Conservation (phyloP, 2,888 invertebrate genomes). For the Steromphala cineraria region DNA sequence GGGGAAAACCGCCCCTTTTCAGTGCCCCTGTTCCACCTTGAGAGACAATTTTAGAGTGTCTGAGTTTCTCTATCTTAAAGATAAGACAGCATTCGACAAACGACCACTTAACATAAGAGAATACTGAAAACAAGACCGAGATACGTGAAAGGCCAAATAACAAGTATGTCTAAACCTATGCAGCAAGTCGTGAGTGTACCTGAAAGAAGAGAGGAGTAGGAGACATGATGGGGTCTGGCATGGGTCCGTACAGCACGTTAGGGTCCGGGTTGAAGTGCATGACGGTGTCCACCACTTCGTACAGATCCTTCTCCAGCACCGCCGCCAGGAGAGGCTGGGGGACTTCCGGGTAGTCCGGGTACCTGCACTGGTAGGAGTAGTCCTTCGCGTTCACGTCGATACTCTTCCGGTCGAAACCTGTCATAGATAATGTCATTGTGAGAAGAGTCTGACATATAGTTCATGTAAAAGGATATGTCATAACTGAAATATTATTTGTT, state of each 20-base stretch:
- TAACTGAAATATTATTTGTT: no score
- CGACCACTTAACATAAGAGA: no score
- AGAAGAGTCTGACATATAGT: slow-evolving; percentile 12
- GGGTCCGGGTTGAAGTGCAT: slow-evolving; percentile 57
- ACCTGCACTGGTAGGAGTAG: slow-evolving; percentile 55
- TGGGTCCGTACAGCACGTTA: slow-evolving; percentile 46
- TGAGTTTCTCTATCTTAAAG: no score
- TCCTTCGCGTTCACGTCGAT: slow-evolving; percentile 62
- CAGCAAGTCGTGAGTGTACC: slow-evolving; percentile 37
- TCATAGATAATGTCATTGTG: not conserved
- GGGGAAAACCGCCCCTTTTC: no score
- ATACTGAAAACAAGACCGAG: no score
- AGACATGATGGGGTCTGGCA: slow-evolving; percentile 43
- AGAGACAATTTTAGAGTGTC: no score
- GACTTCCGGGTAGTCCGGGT: slow-evolving; percentile 46
- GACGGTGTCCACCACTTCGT: slow-evolving; percentile 49
- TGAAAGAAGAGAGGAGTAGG: slow-evolving; percentile 68
- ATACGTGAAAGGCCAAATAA: no score
- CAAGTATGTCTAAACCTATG: no score
- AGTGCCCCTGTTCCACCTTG: no score
- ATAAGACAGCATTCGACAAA: no score
- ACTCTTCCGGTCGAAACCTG: slow-evolving; percentile 28
- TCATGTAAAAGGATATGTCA: no score
- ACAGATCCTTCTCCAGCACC: slow-evolving; percentile 57
- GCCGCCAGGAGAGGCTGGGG: slow-evolving; percentile 62